Conservation (phyloP, 2,888 invertebrate genomes). For the Agrypnus murinus region DNA sequence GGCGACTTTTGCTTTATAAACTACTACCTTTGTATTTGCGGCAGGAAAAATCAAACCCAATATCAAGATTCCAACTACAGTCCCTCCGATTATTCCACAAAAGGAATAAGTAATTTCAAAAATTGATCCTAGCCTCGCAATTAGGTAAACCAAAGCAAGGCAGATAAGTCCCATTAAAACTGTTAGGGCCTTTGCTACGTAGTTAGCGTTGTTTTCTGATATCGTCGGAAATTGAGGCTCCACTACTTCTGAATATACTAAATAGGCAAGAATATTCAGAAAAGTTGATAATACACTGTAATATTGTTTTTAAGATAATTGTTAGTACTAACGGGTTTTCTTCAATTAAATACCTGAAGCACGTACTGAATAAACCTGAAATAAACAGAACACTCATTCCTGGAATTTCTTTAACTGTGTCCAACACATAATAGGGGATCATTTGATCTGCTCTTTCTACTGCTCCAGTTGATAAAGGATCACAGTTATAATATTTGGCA, state of each 20-base stretch:
- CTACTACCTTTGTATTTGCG: not conserved
- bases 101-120: not conserved
- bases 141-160: not conserved
- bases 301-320: not conserved
- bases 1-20: too few relatives aligned
- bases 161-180: not conserved
- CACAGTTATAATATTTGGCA: conserved; percentile 79
- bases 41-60: not conserved
- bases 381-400: conserved; percentile 85
- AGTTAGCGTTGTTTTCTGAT: not conserved
- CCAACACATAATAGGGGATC: conserved; percentile 83
- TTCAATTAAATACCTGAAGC: conserved; percentile 77
- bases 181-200: not conserved
- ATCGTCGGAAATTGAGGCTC: not conserved
- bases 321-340: not conserved
- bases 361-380: conserved; percentile 83
- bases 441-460: conserved; percentile 75
- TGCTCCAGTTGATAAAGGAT: conserved; percentile 76
- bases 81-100: not conserved
- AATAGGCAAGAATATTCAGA: not conserved
- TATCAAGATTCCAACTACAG: not conserved
- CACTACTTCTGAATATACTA: not conserved
- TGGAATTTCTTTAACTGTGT: conserved; percentile 78
- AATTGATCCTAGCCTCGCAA: not conserved
- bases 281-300: not conserved